A percentile compares a stretch with the other conserved stretches of the same genome.
Conservation (phyloP, 2,113 vertebrate species). For the Bothrops jararaca region DNA sequence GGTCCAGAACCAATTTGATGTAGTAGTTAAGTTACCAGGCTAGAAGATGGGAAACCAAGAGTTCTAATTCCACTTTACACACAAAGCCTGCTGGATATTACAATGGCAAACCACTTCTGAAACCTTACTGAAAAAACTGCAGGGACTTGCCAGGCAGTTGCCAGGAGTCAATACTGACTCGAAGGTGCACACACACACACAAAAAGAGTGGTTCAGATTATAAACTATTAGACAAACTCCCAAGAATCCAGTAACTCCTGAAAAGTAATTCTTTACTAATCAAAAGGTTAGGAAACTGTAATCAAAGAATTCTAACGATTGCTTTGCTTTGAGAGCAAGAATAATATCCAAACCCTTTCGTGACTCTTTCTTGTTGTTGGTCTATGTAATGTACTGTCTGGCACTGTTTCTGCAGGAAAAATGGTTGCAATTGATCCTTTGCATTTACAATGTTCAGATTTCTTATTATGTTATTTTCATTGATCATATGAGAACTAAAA, state of each 20-base stretch:
- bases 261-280: neutral
- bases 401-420: neutral
- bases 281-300: neutral
- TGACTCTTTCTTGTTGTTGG: neutral
- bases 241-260: neutral
- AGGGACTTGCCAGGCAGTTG: neutral
- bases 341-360: neutral
- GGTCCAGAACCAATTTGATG: neutral
- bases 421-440: neutral
- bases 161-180: neutral
- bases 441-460: neutral
- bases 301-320: neutral
- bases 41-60: neutral
- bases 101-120: neutral
- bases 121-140: neutral
- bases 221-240: neutral
- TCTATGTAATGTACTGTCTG: neutral
- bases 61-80: neutral
- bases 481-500: neutral
- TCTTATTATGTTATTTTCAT: neutral
- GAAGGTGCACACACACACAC: neutral
- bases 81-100: neutral
- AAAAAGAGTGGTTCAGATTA: neutral
- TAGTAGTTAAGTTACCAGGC: neutral
- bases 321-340: neutral